phyloP scores from a whole-genome alignment of 1,140 invertebrate species.

The Philotrypesis tridentata region DNA sequence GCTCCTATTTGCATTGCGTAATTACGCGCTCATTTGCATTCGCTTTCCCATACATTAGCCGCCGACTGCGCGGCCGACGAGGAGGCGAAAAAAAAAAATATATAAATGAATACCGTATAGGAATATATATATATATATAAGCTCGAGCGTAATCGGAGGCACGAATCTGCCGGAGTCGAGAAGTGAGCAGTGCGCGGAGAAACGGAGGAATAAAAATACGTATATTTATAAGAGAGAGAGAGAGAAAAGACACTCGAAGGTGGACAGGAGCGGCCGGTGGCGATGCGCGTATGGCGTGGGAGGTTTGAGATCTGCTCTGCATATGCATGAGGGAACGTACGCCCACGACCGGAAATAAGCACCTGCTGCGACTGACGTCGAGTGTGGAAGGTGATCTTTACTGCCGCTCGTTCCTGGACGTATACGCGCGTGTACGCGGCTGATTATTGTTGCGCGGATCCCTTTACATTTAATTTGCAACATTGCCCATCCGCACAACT shows the following conservation, averaged over 20 bases:
- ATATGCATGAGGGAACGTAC: conserved; percentile 61
- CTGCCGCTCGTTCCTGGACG: no score
- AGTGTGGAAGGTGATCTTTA: neutral
- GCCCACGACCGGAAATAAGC: conserved; percentile 69
- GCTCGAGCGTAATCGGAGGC: conserved; percentile 14
- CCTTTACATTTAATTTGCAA: no score
- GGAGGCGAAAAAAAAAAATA: neutral
- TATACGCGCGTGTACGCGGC: neutral
- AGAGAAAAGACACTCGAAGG: conserved; percentile 62
- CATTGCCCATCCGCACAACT: no score
- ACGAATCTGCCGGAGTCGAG: conserved; percentile 51
- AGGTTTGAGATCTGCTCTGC: conserved; percentile 48
- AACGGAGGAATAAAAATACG: conserved; percentile 18
- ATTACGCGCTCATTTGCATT: conserved; percentile 35
- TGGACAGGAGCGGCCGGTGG: conserved; percentile 65
- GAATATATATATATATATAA: neutral
- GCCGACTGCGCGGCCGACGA: conserved; percentile 23
- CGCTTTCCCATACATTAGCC: neutral
- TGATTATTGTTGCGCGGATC: neutral
- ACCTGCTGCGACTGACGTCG: conserved; percentile 61
- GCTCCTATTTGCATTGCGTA: conserved; percentile 42
- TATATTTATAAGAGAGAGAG: conserved; percentile 52
- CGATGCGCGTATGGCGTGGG: conserved; percentile 52
- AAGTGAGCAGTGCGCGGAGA: conserved; percentile 67
- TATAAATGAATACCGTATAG: neutral